Evolutionary conservation across 2,888 invertebrate genomes (phyloP).

Genomic region (Morinoia aosen): DNA sequence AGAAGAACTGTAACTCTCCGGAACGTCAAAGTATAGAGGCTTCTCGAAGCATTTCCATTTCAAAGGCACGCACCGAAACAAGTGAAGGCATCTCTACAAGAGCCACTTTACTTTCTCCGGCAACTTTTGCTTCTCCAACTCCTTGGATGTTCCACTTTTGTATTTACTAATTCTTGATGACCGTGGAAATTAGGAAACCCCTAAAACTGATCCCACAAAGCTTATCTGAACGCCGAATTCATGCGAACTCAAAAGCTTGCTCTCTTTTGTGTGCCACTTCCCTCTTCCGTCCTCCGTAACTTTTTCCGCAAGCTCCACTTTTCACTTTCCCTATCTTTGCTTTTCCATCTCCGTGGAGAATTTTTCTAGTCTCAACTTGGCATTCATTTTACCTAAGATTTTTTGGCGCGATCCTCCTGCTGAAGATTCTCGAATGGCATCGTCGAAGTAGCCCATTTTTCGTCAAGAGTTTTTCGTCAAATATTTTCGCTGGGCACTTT

Average conservation of each 20-base stretch:
- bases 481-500: conserved; percentile 50
- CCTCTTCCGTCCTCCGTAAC: conserved; percentile 46
- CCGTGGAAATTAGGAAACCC: conserved; percentile 36
- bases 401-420: conserved; percentile 47
- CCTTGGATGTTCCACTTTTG: conserved; percentile 44
- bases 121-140: conserved; percentile 27
- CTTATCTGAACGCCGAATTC: conserved; percentile 51
- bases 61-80: conserved; percentile 26
- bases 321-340: conserved; percentile 46
- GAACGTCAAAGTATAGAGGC: background rate
- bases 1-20: conserved; percentile 3
- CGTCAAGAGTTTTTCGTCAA: conserved; percentile 52
- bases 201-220: conserved; percentile 51
- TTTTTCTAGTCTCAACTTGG: conserved; percentile 53
- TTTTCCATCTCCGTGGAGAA: conserved; percentile 49
- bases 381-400: conserved; percentile 53
- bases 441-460: conserved; percentile 53
- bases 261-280: conserved; percentile 50
- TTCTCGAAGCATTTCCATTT: conserved; percentile 30
- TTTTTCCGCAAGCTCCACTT: conserved; percentile 44
- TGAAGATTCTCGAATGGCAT: conserved; percentile 53
- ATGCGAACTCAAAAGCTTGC: conserved; percentile 20
- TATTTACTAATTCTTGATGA: conserved; percentile 52
- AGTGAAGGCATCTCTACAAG: conserved; percentile 10
- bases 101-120: conserved; percentile 35